phyloP scores from a whole-genome alignment of 1,140 invertebrate species.

The Ylistrum balloti region DNA sequence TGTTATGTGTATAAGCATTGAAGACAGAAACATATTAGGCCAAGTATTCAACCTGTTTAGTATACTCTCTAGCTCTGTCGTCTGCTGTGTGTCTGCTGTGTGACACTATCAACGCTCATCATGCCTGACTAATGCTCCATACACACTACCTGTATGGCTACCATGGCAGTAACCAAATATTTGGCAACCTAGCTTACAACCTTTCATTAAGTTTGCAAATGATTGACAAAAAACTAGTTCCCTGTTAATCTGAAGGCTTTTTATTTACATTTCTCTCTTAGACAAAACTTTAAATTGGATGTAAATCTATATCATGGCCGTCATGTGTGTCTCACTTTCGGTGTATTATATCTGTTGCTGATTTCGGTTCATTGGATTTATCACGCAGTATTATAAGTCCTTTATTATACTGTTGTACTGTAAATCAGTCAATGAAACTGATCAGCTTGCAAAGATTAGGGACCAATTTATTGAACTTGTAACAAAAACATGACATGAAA shows the following conservation, averaged over 20 bases:
- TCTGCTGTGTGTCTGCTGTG: too few relatives aligned
- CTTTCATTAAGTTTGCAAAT: not conserved
- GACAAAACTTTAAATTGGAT: not conserved
- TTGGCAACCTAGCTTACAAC: not conserved
- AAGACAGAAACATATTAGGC: not conserved
- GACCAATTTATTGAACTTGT: not conserved
- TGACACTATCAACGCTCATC: not conserved
- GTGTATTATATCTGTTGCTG: not conserved
- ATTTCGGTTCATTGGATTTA: not conserved
- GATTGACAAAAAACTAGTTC: not conserved
- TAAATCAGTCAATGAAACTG: not conserved
- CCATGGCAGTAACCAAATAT: not conserved
- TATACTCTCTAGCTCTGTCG: not conserved
- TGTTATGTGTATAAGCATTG: not conserved
- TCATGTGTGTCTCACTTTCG: too few relatives aligned
- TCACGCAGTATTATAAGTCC: not conserved
- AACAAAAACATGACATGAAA: not conserved
- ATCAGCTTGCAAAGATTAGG: not conserved
- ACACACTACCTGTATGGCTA: not conserved
- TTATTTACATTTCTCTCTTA: conserved; percentile 13
- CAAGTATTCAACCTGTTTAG: not conserved
- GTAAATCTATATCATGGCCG: not conserved
- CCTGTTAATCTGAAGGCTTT: not conserved
- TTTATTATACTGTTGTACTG: not conserved
- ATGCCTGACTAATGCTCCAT: not conserved